Percentiles rank a stretch among this genome's conserved stretches.
phyloP scores from a whole-genome alignment of 2,888 invertebrate genomes.

The Trissolcus brochymenae region DNA sequence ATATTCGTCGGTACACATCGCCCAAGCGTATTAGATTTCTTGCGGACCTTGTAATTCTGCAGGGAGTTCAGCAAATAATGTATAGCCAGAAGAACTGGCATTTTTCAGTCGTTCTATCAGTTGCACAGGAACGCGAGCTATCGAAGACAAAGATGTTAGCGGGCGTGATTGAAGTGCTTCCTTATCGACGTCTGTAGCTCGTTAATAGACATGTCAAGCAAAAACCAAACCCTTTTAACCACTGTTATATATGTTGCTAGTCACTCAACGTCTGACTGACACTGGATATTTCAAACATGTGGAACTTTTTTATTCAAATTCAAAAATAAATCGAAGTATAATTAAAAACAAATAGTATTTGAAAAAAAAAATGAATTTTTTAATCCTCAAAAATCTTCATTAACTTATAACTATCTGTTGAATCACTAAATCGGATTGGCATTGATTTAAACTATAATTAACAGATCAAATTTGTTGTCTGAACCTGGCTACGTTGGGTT shows the following conservation, averaged over 20 bases:
- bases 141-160: constrained; percentile 44
- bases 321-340: too few species aligned
- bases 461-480: too few species aligned
- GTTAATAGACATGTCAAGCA: constrained; percentile 50
- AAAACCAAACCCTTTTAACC: constrained; percentile 53
- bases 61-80: constrained; percentile 7
- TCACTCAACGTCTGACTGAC: constrained; percentile 49
- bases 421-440: too few species aligned
- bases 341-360: too few species aligned
- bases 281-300: constrained; percentile 23
- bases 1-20: constrained; percentile 10
- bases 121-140: constrained; percentile 16
- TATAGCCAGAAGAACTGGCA: not conserved
- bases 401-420: too few species aligned
- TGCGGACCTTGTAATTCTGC: too few species aligned
- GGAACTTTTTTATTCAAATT: constrained; percentile 9
- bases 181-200: constrained; percentile 50
- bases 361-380: too few species aligned
- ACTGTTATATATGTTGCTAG: constrained; percentile 31
- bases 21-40: too few species aligned
- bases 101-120: constrained; percentile 8
- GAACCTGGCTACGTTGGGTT: too few species aligned
- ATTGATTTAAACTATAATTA: too few species aligned
- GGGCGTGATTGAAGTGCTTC: constrained; percentile 56
- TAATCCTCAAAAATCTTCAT: too few species aligned